Evolutionary conservation across 2,888 invertebrate genomes (phyloP).

Genomic region (Crematogaster levior): DNA sequence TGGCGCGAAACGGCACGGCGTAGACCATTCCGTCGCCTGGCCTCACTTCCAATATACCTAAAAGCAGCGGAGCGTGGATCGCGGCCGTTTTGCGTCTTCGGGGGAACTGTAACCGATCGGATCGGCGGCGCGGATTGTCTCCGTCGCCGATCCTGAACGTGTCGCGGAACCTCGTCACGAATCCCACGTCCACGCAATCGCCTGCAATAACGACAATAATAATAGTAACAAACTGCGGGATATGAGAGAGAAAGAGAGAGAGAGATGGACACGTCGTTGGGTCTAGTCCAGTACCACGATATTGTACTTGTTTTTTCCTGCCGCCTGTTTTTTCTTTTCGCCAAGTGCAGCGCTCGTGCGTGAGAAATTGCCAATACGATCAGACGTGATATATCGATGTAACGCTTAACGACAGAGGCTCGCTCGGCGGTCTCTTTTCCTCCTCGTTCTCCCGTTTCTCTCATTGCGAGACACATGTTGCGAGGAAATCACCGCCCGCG

Average conservation of each 20-base stretch:
- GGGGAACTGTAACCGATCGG: conserved; percentile 33
- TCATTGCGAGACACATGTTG: conserved; percentile 38
- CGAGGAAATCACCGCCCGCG: conserved; percentile 33
- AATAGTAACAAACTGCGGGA: conserved; percentile 61
- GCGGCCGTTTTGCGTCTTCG: conserved; percentile 71
- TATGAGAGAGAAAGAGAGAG: conserved; percentile 13
- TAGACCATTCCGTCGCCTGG: conserved; percentile 67
- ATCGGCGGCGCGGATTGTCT: conserved; percentile 52
- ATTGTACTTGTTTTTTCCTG: conserved; percentile 54
- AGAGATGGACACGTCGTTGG: conserved; percentile 6
- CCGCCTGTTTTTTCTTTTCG: background rate
- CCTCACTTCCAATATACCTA: conserved; percentile 79
- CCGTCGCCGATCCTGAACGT: conserved; percentile 52
- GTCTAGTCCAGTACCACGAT: conserved; percentile 15
- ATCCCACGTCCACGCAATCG: conserved; percentile 60
- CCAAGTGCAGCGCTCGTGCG: conserved; percentile 65
- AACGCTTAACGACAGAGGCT: conserved; percentile 32
- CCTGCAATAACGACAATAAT: conserved; percentile 25
- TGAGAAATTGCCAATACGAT: conserved; percentile 68
- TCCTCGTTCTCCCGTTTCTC: background rate
- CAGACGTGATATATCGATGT: conserved; percentile 49
- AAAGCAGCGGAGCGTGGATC: conserved; percentile 78
- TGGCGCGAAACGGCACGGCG: conserved; percentile 73
- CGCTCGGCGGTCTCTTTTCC: background rate
- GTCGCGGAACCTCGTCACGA: conserved; percentile 51